These are phyloP conservation scores for Rhizoglyphus robini DNA, from an alignment of 1,140 invertebrate species.

Conservation along the genomic window DNA sequence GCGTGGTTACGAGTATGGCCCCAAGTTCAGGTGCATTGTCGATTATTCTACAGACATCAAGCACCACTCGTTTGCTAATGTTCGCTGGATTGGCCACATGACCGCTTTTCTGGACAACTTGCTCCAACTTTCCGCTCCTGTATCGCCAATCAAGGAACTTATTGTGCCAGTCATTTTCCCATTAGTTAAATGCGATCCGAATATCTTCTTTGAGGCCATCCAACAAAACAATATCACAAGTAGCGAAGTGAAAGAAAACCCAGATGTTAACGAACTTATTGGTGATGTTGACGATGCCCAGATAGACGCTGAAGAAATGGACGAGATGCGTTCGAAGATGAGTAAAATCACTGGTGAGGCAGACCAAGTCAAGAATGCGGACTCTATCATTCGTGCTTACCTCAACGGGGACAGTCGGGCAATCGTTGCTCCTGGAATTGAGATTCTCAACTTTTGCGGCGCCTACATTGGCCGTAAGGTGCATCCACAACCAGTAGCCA, in stretches of 20 bases:
- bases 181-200: not conserved
- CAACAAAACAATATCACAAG: no score
- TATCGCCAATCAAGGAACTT: not conserved
- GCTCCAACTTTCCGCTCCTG: constrained; percentile 38
- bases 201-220: not conserved
- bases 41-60: constrained; percentile 30
- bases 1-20: constrained; percentile 82
- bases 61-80: constrained; percentile 19
- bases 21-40: constrained; percentile 59
- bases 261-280: no score
- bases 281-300: no score
- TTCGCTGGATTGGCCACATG: constrained; percentile 40
- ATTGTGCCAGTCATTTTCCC: not conserved
- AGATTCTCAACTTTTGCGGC: not conserved
- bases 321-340: not conserved
- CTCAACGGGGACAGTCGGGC: not conserved
- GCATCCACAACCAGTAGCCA: not conserved
- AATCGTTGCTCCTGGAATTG: not conserved
- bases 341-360: not conserved
- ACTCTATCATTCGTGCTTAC: not conserved
- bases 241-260: no score
- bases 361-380: not conserved
- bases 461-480: not conserved
- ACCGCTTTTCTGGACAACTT: constrained; percentile 42
- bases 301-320: no score